Evolutionary conservation across 2,113 vertebrate species (phyloP), one percentile per base, ranked within the genome.

Genomic region (Myotis davidii): DNA sequence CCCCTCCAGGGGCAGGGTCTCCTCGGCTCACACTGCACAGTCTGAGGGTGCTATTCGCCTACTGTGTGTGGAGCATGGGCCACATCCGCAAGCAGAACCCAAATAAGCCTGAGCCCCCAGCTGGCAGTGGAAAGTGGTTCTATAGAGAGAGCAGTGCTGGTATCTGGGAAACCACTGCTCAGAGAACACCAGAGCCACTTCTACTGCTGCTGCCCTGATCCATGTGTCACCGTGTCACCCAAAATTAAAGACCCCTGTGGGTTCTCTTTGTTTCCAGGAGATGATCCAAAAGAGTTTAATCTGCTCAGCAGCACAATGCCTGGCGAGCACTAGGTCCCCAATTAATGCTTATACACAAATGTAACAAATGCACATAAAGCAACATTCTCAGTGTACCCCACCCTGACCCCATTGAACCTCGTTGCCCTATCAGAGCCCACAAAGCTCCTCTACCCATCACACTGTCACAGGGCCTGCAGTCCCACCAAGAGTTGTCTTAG

Each of bases 301-400:
- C 73, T 2, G 1, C 54, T 73, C 37, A 39, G 32, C 3, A 20
- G n/a, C 29, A 32, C 65, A n/a, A 67, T 0, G 0, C 7, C 23
- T 65, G 74, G 50, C 69, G 64, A 54, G 64, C 77, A 39, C 13
- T 0, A 23, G 50, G 29, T 50, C 73, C 39, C 92, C 61, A 54
- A 32, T 29, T 29, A 86, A 32, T 27, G 7, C 50, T 59, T 39
- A 17, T 65, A 32, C n/a, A 42, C 25, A 27, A 48, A 42, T 3
- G 14, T 17, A 69, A 29, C 1, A 42, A 85, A 18, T 18, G 16
- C 32, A 83, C 20, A 37, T 0, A 52, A 79, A 76, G 23, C 50
- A 9, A 25, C 45, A 52, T 14, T 25, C 85, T 84, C 59, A 20
- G 45, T 10, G 52, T 9, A 39, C 25, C 48, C 8, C 3, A 3